Conservation (phyloP, 2,888 invertebrate genomes). For the Ceriagrion tenellum region DNA sequence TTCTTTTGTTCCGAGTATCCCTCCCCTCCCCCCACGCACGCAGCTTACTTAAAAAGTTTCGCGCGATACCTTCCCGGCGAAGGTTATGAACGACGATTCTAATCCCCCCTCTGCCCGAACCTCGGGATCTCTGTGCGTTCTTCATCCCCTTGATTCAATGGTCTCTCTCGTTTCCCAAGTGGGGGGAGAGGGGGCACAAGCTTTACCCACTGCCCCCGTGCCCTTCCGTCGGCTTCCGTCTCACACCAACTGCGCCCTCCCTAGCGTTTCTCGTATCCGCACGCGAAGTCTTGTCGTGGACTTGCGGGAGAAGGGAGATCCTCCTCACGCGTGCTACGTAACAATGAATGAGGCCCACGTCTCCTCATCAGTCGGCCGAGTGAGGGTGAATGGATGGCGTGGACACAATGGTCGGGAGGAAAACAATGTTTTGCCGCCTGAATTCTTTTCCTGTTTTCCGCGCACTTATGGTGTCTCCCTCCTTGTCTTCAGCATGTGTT, state of each 20-base stretch:
- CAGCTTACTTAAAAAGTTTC: background rate
- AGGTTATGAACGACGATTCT: background rate
- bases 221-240: background rate
- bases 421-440: background rate
- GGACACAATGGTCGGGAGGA: background rate
- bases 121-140: background rate
- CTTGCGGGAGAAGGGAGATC: background rate
- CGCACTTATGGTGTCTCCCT: too few relatives aligned
- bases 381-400: background rate
- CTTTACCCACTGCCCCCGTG: background rate
- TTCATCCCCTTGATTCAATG: too few relatives aligned
- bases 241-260: background rate
- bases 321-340: background rate
- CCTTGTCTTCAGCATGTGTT: too few relatives aligned
- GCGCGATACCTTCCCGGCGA: background rate
- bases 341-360: background rate
- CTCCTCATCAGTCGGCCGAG: background rate
- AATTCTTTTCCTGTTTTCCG: background rate
- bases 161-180: too few relatives aligned
- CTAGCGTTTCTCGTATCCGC: background rate
- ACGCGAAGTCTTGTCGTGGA: background rate
- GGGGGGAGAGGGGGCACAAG: background rate
- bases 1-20: slow-evolving; percentile 15
- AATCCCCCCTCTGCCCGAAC: background rate
- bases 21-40: background rate